Percentiles rank a stretch among this genome's conserved stretches.
Conservation (phyloP, 2,797 vertebrate species). For the Sebastes kiyomatsui region DNA sequence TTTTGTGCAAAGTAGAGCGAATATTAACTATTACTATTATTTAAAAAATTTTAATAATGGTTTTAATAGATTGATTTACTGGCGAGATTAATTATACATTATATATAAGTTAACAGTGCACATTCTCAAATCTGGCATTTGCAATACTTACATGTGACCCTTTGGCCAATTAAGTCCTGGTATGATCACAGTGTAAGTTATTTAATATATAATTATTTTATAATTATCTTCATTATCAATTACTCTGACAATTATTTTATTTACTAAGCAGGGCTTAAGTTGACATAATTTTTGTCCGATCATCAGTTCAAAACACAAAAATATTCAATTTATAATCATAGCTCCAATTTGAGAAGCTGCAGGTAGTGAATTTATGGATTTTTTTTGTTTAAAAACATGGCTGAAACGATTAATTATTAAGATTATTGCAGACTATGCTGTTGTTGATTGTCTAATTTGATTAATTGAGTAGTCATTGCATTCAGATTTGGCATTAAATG, state of each 20-base stretch:
- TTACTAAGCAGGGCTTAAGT: not conserved
- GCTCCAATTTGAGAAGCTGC: not conserved
- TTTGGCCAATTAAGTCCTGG: not conserved
- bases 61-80: not conserved
- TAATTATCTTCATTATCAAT: not conserved
- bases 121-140: not conserved
- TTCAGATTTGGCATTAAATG: not conserved
- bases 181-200: not conserved
- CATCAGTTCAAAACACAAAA: not conserved
- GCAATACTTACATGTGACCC: not conserved
- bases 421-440: too few relatives aligned
- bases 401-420: not conserved
- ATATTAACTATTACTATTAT: too few relatives aligned
- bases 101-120: not conserved
- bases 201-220: not conserved
- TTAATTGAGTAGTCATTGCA: not conserved
- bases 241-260: not conserved
- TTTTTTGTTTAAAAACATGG: not conserved
- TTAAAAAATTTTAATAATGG: too few relatives aligned
- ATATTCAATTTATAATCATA: not conserved
- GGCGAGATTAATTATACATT: too few relatives aligned
- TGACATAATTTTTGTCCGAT: not conserved
- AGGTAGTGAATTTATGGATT: not conserved
- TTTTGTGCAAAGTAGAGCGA: not conserved
- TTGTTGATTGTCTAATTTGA: not conserved